Evolutionary conservation across 2,113 vertebrate species (phyloP).

Genomic region (Porphyrio hochstetteri): DNA sequence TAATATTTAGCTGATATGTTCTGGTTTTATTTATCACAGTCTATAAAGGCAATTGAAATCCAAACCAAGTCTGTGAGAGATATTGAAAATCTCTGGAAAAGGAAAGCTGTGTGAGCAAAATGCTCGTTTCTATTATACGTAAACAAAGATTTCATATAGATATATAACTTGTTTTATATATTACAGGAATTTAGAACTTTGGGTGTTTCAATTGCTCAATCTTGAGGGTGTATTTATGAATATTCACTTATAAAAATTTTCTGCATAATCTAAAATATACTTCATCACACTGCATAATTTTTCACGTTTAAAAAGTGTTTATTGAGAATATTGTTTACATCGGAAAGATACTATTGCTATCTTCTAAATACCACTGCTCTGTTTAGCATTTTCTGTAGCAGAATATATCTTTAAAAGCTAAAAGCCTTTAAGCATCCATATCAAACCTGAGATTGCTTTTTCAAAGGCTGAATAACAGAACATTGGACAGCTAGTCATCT

Average conservation of each 20-base stretch:
- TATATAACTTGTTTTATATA: not conserved
- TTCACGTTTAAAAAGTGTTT: not conserved
- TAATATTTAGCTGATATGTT: not conserved
- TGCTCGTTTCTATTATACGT: not conserved
- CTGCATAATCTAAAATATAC: not conserved
- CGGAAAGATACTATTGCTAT: not conserved
- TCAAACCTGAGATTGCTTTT: not conserved
- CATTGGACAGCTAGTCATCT: not conserved
- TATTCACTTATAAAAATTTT: not conserved
- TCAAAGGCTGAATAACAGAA: not conserved
- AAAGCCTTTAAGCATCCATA: not conserved
- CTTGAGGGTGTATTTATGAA: not conserved
- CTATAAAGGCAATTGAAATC: not conserved
- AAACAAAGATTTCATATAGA: not conserved
- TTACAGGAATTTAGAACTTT: not conserved
- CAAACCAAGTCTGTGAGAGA: not conserved
- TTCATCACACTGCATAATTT: not conserved
- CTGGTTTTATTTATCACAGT: too few relatives aligned
- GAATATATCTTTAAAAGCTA: not conserved
- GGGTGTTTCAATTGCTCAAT: not conserved
- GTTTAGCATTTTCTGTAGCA: not conserved
- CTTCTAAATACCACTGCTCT: not conserved
- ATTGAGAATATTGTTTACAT: not conserved
- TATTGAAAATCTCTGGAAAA: not conserved
- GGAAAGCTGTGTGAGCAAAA: not conserved